phyloP scores from a whole-genome alignment of 2,888 invertebrate species.

The Melinaea menophilus region DNA sequence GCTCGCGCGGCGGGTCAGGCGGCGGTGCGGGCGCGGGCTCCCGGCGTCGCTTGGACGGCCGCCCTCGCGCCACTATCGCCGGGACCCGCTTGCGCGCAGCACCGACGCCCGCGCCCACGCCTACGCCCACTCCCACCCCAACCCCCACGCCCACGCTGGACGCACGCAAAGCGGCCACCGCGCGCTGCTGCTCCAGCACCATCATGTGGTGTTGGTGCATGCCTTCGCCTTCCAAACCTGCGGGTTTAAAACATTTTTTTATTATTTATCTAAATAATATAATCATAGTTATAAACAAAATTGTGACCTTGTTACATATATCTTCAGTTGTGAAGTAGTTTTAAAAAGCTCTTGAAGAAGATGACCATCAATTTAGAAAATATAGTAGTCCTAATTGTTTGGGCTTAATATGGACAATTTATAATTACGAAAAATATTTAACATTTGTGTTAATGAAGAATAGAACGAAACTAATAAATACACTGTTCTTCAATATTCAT shows the following conservation, averaged over 20 bases:
- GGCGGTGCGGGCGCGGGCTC: conserved; percentile 65
- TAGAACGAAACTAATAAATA: too few relatives aligned
- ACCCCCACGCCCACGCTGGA: conserved; percentile 32
- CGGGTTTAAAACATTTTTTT: conserved; percentile 1
- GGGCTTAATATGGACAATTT: too few relatives aligned
- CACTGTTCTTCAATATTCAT: too few relatives aligned
- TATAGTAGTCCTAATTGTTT: too few relatives aligned
- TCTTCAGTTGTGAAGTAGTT: neutral
- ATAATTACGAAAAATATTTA: too few relatives aligned
- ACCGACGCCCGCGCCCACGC: conserved; percentile 21
- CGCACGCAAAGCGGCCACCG: conserved; percentile 60
- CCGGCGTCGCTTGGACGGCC: conserved; percentile 48
- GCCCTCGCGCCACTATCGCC: conserved; percentile 53
- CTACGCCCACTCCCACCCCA: conserved; percentile 32
- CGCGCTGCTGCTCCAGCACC: conserved; percentile 77
- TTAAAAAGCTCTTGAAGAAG: neutral
- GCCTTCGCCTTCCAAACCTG: conserved; percentile 72
- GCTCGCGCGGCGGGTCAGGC: conserved; percentile 80
- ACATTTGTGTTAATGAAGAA: too few relatives aligned
- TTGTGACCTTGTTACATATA: neutral
- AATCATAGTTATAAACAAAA: neutral
- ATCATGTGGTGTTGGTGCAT: conserved; percentile 80
- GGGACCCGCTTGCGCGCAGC: conserved; percentile 52
- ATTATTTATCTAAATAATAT: neutral
- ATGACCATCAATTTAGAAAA: too few relatives aligned